phyloP scores from a whole-genome alignment of 2,888 invertebrate genomes.

The Aporophyla nigra region DNA sequence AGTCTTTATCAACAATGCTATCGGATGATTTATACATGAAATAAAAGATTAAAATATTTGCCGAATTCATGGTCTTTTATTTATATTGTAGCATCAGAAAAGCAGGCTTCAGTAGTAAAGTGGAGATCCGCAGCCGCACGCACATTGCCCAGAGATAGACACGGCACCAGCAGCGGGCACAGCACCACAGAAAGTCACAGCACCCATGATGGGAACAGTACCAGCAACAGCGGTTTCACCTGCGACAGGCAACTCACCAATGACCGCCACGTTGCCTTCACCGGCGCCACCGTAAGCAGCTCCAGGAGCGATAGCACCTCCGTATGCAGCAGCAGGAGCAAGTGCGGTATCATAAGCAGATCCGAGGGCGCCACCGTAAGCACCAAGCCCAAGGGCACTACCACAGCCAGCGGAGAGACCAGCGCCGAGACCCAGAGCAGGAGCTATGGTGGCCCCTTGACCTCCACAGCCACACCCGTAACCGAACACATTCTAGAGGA shows the following conservation, averaged over 20 bases:
- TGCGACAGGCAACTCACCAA: conserved; percentile 2
- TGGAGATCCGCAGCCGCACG: conserved; percentile 24
- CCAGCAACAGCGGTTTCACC: conserved; percentile 9
- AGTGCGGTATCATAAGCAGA: too few relatives aligned
- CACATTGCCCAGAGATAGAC: conserved; percentile 1
- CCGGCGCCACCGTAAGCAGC: not conserved
- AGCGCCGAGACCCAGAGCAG: conserved; percentile 51
- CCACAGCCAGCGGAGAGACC: not conserved
- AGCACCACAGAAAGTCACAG: not conserved
- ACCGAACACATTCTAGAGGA: too few relatives aligned
- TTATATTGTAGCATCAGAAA: too few relatives aligned
- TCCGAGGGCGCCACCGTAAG: conserved; percentile 5
- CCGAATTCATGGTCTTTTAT: not conserved
- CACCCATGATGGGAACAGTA: not conserved
- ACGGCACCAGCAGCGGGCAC: conserved; percentile 5
- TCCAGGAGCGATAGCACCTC: not conserved
- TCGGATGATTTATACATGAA: too few relatives aligned
- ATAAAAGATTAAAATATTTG: not conserved
- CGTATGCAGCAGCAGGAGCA: not conserved
- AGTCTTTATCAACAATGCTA: too few relatives aligned
- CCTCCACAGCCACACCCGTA: too few relatives aligned
- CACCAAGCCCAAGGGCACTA: not conserved
- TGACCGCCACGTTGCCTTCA: conserved; percentile 9
- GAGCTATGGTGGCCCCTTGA: too few relatives aligned
- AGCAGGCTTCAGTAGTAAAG: not conserved